Percentiles rank a stretch among this genome's conserved stretches.
Conservation (phyloP, 2,113 vertebrate species). For the Seriola quinqueradiata region DNA sequence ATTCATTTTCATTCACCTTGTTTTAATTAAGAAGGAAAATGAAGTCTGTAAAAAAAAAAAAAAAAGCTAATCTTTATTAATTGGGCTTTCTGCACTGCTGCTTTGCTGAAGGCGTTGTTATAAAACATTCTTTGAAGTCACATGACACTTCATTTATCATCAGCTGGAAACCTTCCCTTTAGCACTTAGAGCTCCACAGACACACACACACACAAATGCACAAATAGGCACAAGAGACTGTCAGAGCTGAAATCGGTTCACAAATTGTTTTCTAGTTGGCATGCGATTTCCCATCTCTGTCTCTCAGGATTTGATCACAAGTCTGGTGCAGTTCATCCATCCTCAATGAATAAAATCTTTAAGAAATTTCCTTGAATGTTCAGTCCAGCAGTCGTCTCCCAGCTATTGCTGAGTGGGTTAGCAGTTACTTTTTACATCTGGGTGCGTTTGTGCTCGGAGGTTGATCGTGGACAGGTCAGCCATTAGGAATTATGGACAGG, state of each 20-base stretch:
- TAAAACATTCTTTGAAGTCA: conserved; percentile 67
- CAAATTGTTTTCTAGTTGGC: conserved; percentile 4
- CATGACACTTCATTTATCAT: conserved; percentile 73
- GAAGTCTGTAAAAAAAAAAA: conserved; percentile 55
- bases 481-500: too few relatives aligned
- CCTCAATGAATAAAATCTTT: conserved; percentile 22
- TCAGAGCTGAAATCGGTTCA: conserved; percentile 28
- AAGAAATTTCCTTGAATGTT: conserved; percentile 25
- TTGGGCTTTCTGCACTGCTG: conserved; percentile 71
- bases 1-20: conserved; percentile 62
- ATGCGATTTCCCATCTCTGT: conserved; percentile 11
- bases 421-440: conserved; percentile 29
- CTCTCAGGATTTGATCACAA: conserved; percentile 55
- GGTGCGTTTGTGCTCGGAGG: conserved; percentile 59
- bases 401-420: background rate
- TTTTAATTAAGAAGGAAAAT: conserved; percentile 78
- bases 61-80: conserved; percentile 80
- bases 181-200: conserved; percentile 2
- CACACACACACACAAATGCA: conserved; percentile 13
- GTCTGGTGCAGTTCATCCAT: conserved; percentile 40
- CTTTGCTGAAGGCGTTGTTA: conserved; percentile 69
- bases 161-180: conserved; percentile 66
- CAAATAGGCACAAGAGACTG: background rate
- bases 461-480: conserved; percentile 33
- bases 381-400: conserved; percentile 6